Evolutionary conservation across 2,888 invertebrate species (phyloP).

Genomic region (Enoplolaimus lenunculus): DNA sequence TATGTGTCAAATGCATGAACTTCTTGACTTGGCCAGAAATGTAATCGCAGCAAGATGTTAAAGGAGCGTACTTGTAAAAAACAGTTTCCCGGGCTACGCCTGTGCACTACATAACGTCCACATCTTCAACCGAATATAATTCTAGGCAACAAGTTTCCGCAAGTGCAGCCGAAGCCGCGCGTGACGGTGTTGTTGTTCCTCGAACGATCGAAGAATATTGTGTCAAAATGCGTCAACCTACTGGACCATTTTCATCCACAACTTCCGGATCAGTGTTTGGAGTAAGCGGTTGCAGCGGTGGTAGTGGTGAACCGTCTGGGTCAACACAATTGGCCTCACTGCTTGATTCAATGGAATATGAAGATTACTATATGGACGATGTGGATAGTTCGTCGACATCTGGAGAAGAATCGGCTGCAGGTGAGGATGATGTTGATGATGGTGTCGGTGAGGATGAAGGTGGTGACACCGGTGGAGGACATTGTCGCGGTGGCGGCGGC

Average conservation of each 20-base stretch:
- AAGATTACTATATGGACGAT: not conserved
- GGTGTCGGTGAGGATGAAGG: not conserved
- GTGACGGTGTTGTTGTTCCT: slow-evolving; percentile 90
- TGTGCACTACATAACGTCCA: too few species aligned
- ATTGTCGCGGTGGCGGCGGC: too few species aligned
- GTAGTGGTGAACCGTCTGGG: not conserved
- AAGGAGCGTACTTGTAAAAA: too few species aligned
- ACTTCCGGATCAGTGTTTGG: not conserved
- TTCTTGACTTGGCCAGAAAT: too few species aligned
- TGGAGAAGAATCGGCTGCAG: not conserved
- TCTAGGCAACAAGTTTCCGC: slow-evolving; percentile 70
- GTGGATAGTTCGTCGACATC: not conserved
- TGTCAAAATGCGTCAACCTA: not conserved
- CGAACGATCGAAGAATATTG: slow-evolving; percentile 85
- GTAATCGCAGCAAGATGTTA: too few species aligned
- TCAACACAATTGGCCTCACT: not conserved
- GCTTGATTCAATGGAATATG: not conserved
- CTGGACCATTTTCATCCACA: not conserved
- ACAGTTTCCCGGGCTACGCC: too few species aligned
- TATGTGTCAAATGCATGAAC: too few species aligned
- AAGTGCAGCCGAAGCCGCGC: slow-evolving; percentile 60
- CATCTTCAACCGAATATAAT: too few species aligned
- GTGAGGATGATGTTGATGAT: not conserved
- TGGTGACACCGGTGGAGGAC: too few species aligned
- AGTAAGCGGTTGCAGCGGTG: too few species aligned